These are phyloP conservation scores for Platycheirus albimanus DNA, from an alignment of 2,888 invertebrate species.

Conservation along the genomic window DNA sequence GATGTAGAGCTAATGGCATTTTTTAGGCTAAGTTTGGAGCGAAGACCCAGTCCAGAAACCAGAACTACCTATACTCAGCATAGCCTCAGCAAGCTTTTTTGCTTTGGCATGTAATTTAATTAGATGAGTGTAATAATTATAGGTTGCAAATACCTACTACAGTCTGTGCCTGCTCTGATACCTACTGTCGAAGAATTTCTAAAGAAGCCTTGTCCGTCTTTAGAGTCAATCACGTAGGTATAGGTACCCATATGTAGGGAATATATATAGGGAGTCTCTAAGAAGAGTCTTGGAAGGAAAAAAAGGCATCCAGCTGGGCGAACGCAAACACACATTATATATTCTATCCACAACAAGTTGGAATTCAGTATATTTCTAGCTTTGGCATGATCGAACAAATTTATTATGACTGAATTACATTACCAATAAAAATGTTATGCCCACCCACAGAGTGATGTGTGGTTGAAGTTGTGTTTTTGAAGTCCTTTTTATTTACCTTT, in stretches of 20 bases:
- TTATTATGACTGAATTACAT: conserved; percentile 73
- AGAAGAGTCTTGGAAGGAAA: neutral
- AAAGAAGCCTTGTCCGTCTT: conserved; percentile 25
- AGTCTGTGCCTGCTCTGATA: no score
- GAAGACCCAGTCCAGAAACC: conserved; percentile 29
- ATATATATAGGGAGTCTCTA: neutral
- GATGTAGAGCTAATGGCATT: conserved; percentile 29
- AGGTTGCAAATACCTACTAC: conserved; percentile 50
- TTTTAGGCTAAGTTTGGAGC: conserved; percentile 19
- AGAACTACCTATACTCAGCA: no score
- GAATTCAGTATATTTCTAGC: conserved; percentile 49
- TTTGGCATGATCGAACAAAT: conserved; percentile 71
- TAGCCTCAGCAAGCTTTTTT: conserved; percentile 22
- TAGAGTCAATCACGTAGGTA: conserved; percentile 1
- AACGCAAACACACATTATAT: conserved; percentile 53
- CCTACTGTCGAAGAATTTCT: conserved; percentile 27
- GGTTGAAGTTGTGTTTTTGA: conserved; percentile 29
- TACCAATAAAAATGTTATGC: conserved; percentile 70
- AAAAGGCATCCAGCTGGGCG: conserved; percentile 63
- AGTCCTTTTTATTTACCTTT: conserved; percentile 14
- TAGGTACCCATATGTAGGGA: neutral
- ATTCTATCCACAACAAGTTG: conserved; percentile 59
- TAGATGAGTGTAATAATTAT: conserved; percentile 72
- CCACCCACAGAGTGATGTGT: conserved; percentile 68
- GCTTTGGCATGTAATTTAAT: conserved; percentile 61